These are phyloP conservation scores for Brachyalestes nurse DNA, from an alignment of 2,797 vertebrate species.

Conservation along the genomic window DNA sequence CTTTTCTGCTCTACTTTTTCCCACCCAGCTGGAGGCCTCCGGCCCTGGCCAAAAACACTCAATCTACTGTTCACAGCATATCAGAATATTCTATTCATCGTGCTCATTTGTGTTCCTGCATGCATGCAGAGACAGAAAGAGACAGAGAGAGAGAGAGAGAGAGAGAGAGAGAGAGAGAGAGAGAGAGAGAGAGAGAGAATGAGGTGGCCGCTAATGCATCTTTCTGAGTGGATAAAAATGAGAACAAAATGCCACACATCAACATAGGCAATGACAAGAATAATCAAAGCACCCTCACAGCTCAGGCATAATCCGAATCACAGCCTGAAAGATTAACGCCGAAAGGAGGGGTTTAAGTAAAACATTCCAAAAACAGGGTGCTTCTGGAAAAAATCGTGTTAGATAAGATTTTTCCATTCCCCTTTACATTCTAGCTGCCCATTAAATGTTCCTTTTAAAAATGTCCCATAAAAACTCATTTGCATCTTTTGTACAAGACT, in stretches of 20 bases:
- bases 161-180: no score
- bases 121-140: not conserved
- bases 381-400: conserved; percentile 1
- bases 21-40: conserved; percentile 1
- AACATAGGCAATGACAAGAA: conserved; percentile 17
- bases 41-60: conserved; percentile 18
- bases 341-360: conserved; percentile 3
- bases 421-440: not conserved
- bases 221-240: conserved; percentile 7
- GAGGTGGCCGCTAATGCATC: not conserved
- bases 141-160: no score
- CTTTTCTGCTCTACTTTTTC: conserved; percentile 22
- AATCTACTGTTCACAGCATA: conserved; percentile 11
- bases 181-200: not conserved
- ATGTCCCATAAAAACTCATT: not conserved
- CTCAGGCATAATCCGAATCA: conserved; percentile 28
- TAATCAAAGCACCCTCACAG: conserved; percentile 24
- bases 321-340: conserved; percentile 42
- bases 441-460: not conserved
- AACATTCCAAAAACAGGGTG: not conserved
- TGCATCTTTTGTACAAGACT: not conserved
- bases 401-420: conserved; percentile 10
- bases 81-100: conserved; percentile 26
- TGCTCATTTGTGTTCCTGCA: not conserved
- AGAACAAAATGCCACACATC: conserved; percentile 12